Base-by-base conservation (phyloP, 1,140 invertebrate genomes). In the Eriocheir sinensis region DNA sequence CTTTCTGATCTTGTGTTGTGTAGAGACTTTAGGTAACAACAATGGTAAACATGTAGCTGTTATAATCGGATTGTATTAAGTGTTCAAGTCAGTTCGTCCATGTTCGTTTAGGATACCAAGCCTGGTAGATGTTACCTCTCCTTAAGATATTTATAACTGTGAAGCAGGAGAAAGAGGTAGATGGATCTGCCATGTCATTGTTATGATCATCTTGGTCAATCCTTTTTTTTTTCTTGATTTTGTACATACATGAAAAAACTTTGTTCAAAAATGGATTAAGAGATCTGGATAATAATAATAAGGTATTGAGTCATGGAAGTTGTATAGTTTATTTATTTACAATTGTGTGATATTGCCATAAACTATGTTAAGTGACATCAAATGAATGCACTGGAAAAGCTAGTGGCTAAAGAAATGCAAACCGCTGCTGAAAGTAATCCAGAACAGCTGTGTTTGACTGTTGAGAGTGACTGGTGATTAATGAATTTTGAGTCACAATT, bases 311-410 rank as follows among this genome's bases (percentile, higher is more conserved):
- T 89, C 85, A 88, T 93, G 92, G 60, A 93, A 93, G 92, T 88
- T 93, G 92, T 93, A 93, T 93, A 93, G 92, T 93, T 93, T 93
- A 93, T 93, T 93, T 93, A 93, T 93, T 93, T 93, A 93, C 86
- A 93, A 48, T 79, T 93, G 91, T 93, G 92, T 93, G 92, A 93
- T 93, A 93, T 93, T 89, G 92, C 86, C 92, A 93, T 93, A 93
- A 89, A 93, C 21, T 93, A 93, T 53, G n/a, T n/a, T 93, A 89
- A 89, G 92, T 27, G 60, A 93, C 85, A n/a, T 21, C 36, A 32
- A n/a, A n/a, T n/a, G 48, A 80, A 41, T 92, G 92, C 60, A 72
- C 41, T 89, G 60, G 60, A 36, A 38, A 72, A 32, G 60, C 60
- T 12, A 93, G 40, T 17, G 48, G 9, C 30, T 1, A 15, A 27